Percentiles rank a stretch among this genome's conserved stretches.
Evolutionary conservation across 2,113 vertebrate genomes (phyloP).

Genomic region (Chrysochloris asiatica): DNA sequence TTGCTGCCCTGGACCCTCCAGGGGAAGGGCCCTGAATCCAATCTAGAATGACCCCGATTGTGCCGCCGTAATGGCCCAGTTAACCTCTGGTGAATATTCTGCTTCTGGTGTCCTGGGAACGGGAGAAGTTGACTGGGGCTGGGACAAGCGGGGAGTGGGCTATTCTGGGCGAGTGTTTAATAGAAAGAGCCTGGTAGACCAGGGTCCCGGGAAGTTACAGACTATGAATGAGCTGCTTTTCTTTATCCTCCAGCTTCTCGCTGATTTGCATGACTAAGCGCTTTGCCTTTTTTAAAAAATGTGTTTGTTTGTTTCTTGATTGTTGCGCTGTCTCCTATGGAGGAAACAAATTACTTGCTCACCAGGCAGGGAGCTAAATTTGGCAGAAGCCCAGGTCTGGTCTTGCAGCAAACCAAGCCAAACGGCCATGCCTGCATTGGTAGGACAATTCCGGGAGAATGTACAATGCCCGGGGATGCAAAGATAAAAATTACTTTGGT

Average conservation of each 20-base stretch:
- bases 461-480: neutral
- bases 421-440: neutral
- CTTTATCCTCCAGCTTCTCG: constrained; percentile 69
- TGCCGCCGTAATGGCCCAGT: constrained; percentile 83
- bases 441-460: neutral
- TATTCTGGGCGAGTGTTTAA: constrained; percentile 82
- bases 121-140: constrained; percentile 81
- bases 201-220: constrained; percentile 75
- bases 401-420: constrained; percentile 50
- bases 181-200: constrained; percentile 82
- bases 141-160: constrained; percentile 82
- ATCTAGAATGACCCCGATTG: constrained; percentile 84
- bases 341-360: constrained; percentile 84
- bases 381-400: constrained; percentile 72
- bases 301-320: constrained; percentile 80
- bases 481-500: neutral
- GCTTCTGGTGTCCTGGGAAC: constrained; percentile 88
- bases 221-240: constrained; percentile 83
- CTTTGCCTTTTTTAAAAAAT: constrained; percentile 76
- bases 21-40: constrained; percentile 84
- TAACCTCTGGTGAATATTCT: constrained; percentile 85
- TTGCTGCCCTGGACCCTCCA: constrained; percentile 81
- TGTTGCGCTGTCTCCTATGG: constrained; percentile 82
- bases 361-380: constrained; percentile 60
- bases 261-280: constrained; percentile 86